Evolutionary conservation across 1,140 invertebrate genomes (phyloP), one percentile per base, ranked within the genome.

Genomic region (Ylistrum balloti): DNA sequence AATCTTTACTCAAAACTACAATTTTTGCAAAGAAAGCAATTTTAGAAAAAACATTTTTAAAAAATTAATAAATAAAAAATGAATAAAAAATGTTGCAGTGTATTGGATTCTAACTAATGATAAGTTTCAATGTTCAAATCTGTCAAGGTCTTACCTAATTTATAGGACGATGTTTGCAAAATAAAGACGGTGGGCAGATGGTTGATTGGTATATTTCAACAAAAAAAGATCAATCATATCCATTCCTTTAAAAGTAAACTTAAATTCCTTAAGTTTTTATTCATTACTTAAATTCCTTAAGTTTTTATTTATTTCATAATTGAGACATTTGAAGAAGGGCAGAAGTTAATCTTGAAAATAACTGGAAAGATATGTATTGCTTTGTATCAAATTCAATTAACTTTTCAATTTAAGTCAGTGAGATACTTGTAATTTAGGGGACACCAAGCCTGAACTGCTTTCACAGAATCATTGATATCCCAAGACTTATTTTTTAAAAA

Each of bases 261-360:
- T 3, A 48, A 74, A 74, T 28, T 74, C 56, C 20, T n/a, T n/a
- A 74, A 5, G 0, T 74, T n/a, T 11, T 74, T 28, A 74, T 28
- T n/a, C 56, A 74, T n/a, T 74, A 74, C n/a, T 0, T 3, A 48
- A 74, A 74, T 28, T 74, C 56, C 20, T n/a, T n/a, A 74, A 5
- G 0, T 74, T n/a, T 11, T 74, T 28, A 74, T 28, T n/a, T n/a
- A 74, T n/a, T 74, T 28, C n/a, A 1, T 74, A 74, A 74, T 74
- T 74, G n/a, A 74, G 22, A n/a, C 56, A 74, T 74, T 74, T 74
- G 22, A 17, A 74, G 22, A 74, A 28, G 28, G 56, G 28, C 28
- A 74, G 56, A n/a, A 33, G 86, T 87, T 87, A 35, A 87, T 87
- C 2, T 87, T 33, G 86, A 15, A 87, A 38, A 34, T 35, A 87